These are phyloP conservation scores for Notoglanidium macrostoma DNA, from an alignment of 2,797 vertebrate species.

Conservation along the genomic window DNA sequence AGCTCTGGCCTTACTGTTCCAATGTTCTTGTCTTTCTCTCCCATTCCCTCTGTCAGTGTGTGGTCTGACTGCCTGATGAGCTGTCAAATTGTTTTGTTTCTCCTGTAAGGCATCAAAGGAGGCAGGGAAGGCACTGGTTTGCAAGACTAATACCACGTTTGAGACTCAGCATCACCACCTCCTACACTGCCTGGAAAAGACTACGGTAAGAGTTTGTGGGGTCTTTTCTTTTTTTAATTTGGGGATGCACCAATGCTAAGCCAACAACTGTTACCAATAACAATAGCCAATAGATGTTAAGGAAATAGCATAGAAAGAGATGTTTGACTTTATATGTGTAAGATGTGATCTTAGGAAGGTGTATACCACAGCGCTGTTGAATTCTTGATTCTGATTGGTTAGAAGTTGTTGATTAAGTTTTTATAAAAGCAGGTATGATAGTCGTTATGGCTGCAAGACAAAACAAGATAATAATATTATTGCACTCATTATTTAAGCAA, in stretches of 20 bases:
- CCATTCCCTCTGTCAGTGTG: constrained; percentile 37
- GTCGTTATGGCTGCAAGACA: neutral
- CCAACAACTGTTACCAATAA: neutral
- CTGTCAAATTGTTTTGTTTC: constrained; percentile 62
- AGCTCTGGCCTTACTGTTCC: constrained; percentile 45
- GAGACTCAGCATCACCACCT: constrained; percentile 92
- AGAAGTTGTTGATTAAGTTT: neutral
- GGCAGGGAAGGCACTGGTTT: constrained; percentile 86
- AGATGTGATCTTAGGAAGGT: neutral
- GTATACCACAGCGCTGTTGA: neutral
- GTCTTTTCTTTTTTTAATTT: constrained; percentile 4
- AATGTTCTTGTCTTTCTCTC: constrained; percentile 48
- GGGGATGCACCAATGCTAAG: neutral
- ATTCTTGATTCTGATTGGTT: neutral
- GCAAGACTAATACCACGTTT: constrained; percentile 83
- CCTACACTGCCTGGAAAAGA: constrained; percentile 94
- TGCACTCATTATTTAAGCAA: neutral
- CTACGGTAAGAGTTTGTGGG: constrained; percentile 82
- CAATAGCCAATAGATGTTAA: neutral
- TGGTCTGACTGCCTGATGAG: constrained; percentile 32
- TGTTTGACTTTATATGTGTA: neutral
- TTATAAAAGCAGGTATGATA: neutral
- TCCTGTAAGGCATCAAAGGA: constrained; percentile 84
- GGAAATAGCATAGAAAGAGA: neutral
- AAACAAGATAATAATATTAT: neutral